Evolutionary conservation across 2,113 vertebrate species (phyloP), one percentile per base, ranked within the genome.

Genomic region (Lycaon pictus): DNA sequence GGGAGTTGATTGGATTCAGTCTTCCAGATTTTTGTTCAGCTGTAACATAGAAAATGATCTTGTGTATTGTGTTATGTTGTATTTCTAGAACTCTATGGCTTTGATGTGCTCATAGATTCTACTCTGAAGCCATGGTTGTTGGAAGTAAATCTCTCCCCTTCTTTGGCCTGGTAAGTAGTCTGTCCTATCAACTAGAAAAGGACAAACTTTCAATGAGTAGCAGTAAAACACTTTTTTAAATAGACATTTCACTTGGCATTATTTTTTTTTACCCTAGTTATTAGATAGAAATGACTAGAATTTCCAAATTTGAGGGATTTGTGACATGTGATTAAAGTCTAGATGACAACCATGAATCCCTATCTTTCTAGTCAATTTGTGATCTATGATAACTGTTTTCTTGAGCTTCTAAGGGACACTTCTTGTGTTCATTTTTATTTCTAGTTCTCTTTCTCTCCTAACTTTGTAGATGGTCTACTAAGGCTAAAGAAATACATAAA

Each of bases 91-190:
- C 99, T 99, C 4, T 99, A 99, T 98, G 99, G 99, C 65, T 99
- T 99, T 98, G 99, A 99, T 95, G 99, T 99, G 95, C 99, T 99
- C 90, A 99, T 99, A 62, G 99, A 99, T 99, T 99, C 99, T 76
- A 99, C 99, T 96, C 99, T 99, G 96, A 99, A 99, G 98, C 99
- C 99, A 32, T 99, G 99, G 99, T 98, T 99, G 93, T 98, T 99
- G 97, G 99, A 99, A 98, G 99, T 99, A 96, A 99, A 99, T 98
- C 99, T 99, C 10, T 99, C 99, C 65, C 99, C 99, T 87, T 99
- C 99, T 22, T 88, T 99, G 97, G 99, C 99, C 84, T 99, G 99
- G 99, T 99, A 99, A 99, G 99, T 99, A 99, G 99, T 98, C 96
- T 96, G 82, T 98, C 80, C 63, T 2, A 16, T 20, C 58, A 95